These are phyloP conservation scores for Riparia riparia DNA, from an alignment of 2,113 vertebrate genomes.

Conservation along the genomic window DNA sequence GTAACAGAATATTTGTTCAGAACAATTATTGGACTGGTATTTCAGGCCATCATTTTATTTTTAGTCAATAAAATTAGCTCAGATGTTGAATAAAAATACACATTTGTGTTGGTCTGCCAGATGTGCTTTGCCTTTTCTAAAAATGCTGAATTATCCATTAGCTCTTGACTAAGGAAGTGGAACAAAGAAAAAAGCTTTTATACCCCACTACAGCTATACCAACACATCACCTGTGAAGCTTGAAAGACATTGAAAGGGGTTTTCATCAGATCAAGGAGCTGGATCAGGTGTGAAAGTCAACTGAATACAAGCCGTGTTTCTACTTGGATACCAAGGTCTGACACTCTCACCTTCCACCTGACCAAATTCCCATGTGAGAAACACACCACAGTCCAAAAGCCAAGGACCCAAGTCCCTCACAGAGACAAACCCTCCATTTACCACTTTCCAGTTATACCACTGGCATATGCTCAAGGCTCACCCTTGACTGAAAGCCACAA, in stretches of 20 bases:
- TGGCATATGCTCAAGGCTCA: not conserved
- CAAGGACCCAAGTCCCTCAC: not conserved
- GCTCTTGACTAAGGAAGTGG: not conserved
- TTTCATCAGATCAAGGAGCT: not conserved
- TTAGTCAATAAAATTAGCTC: not conserved
- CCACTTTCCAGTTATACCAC: not conserved
- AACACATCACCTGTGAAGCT: not conserved
- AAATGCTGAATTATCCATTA: not conserved
- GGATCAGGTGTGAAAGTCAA: not conserved
- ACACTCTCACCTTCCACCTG: not conserved
- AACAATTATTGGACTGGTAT: not conserved
- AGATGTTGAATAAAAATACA: not conserved
- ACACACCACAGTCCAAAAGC: rapidly evolving
- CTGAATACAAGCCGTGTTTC: not conserved
- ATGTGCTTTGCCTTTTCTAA: not conserved
- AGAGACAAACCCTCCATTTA: not conserved
- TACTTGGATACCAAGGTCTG: not conserved
- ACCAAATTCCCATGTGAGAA: not conserved
- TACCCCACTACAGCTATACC: not conserved
- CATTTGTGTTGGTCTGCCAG: not conserved
- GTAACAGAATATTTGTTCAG: not conserved
- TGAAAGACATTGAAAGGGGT: not conserved
- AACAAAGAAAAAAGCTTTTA: not conserved
- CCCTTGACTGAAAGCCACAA: not conserved
- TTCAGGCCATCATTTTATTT: not conserved